Evolutionary conservation across 1,140 invertebrate genomes (phyloP), one percentile per base, ranked within the genome.

Genomic region (Olivierus martensii): DNA sequence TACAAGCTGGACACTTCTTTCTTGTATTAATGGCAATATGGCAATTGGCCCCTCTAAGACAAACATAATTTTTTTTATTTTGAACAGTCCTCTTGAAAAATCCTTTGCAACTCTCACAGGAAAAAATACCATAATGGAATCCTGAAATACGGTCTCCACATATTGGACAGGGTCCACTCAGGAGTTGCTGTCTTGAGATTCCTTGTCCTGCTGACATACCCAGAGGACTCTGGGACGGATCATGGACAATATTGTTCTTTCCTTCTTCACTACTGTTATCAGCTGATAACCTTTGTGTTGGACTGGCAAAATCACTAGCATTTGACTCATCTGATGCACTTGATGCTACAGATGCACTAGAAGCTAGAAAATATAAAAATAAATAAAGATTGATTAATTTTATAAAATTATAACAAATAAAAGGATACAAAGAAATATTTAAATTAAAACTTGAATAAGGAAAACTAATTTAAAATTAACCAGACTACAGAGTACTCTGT

Each of bases 71-170:
- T 71, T 96, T 95, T 48, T 92, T 80, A 68, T 98, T 98, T 73
- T 97, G 92, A 4, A 97, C 93, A 41, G 91, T 97, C 56, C 93
- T 77, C 69, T 97, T 96, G 72, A 98, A 98, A 70, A 98, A 98
- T 3, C 93, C 93, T 74, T 98, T 98, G 61, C 77, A 97, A 11
- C 87, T 92, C 67, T 97, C 92, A 71, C 92, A 97, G 11, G 89
- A 92, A 69, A 94, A 95, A 61, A 96, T 95, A 11, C 89, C 89
- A 65, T 94, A 94, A 68, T 94, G 89, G 69, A 92, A 92, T 11
- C 90, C 90, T 57, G 86, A 90, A 60, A 93, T 92, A 67, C 91
- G 88, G 68, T 95, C 90, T 0, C 88, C 89, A 65, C 90, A 95
- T 50, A 95, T 91, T 9, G 89, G 89, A 70, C 90, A 95, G 0